A percentile compares a stretch with the other conserved stretches of the same genome.
Evolutionary conservation across 2,113 vertebrate genomes (phyloP).

Genomic region (Platichthys flesus): DNA sequence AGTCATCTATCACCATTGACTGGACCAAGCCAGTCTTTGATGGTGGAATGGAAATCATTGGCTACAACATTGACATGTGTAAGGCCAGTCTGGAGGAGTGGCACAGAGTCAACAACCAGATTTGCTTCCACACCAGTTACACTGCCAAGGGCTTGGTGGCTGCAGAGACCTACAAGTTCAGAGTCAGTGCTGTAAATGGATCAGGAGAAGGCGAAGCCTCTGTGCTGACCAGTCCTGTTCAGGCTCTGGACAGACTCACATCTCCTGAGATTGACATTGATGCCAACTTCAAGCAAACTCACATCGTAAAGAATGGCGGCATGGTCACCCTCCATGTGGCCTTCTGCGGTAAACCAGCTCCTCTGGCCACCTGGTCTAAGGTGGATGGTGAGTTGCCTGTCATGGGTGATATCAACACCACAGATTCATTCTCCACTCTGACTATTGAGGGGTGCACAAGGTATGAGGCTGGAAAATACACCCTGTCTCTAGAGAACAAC

Average conservation of each 20-base stretch:
- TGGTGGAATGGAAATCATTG: conserved; percentile 95
- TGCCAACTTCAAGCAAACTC: conserved; percentile 95
- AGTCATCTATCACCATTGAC: conserved; percentile 92
- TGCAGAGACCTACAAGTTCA: conserved; percentile 96
- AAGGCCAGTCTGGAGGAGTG: conserved; percentile 95
- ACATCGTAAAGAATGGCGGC: conserved; percentile 92
- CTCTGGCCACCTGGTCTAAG: conserved; percentile 94
- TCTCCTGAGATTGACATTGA: conserved; percentile 96
- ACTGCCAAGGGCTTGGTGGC: conserved; percentile 89
- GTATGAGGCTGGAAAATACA: conserved; percentile 95
- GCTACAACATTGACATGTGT: conserved; percentile 98
- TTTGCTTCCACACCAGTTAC: conserved; percentile 91
- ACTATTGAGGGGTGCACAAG: conserved; percentile 94
- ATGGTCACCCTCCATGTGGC: conserved; percentile 89
- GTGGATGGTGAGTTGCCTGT: conserved; percentile 89
- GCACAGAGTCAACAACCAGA: conserved; percentile 93
- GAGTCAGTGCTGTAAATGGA: conserved; percentile 93
- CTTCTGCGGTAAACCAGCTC: conserved; percentile 92
- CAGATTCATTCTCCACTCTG: conserved; percentile 92
- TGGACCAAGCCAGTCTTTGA: conserved; percentile 98
- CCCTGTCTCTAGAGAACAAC: conserved; percentile 94
- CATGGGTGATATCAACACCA: conserved; percentile 91
- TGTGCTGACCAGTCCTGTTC: conserved; percentile 87
- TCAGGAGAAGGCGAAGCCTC: conserved; percentile 93
- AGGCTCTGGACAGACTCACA: conserved; percentile 90